These are phyloP conservation scores for Pentamera pediparva DNA, from an alignment of 53 echinoderm and acorn worm species.

Conservation along the genomic window DNA sequence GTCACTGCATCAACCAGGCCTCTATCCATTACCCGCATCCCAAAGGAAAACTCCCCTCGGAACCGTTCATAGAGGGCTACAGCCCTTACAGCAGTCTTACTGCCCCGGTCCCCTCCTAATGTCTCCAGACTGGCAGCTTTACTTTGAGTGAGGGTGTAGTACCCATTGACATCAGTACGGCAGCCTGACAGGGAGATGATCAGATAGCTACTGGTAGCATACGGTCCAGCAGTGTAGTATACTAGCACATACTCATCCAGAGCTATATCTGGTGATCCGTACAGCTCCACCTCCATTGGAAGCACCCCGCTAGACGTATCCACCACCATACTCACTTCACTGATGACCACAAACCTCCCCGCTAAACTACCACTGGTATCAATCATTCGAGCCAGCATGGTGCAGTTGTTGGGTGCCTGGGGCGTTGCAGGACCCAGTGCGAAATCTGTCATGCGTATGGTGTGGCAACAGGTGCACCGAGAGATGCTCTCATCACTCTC, in stretches of 20 bases:
- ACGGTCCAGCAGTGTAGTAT: background rate
- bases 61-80: slow-evolving; percentile 54
- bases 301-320: background rate
- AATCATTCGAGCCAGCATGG: background rate
- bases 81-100: slow-evolving; percentile 24
- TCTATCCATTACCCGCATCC: slow-evolving; percentile 24
- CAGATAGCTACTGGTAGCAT: slow-evolving; percentile 24
- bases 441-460: slow-evolving; percentile 37
- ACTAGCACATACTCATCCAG: slow-evolving; percentile 54
- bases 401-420: slow-evolving; percentile 52
- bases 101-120: background rate
- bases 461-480: slow-evolving; percentile 71
- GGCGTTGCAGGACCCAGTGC: slow-evolving; percentile 63
- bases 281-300: slow-evolving; percentile 55
- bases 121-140: background rate
- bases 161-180: slow-evolving; percentile 5
- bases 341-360: background rate
- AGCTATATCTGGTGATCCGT: slow-evolving; percentile 37
- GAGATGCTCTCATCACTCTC: slow-evolving; percentile 54
- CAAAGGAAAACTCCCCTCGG: slow-evolving; percentile 31
- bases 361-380: background rate
- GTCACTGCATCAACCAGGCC: slow-evolving; percentile 70
- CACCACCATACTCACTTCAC: background rate
- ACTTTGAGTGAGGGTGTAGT: slow-evolving; percentile 10
- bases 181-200: slow-evolving; percentile 17